Percentiles rank a stretch among this genome's conserved stretches.
Evolutionary conservation across 2,797 vertebrate species (phyloP).

Genomic region (Myotis vivesi): DNA sequence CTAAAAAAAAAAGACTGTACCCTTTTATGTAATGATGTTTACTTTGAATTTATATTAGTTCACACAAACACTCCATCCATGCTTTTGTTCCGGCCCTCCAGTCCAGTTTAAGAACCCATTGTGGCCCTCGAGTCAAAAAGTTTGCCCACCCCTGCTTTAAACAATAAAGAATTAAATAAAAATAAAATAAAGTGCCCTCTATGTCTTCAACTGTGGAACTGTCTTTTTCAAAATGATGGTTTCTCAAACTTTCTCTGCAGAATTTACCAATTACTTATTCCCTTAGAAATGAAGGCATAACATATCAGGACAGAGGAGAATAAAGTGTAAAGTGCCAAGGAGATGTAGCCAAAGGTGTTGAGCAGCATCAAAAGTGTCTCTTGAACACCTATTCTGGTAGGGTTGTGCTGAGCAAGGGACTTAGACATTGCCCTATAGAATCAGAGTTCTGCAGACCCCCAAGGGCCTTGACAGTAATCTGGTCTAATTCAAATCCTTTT

Average conservation of each 20-base stretch:
- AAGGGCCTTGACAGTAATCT: not conserved
- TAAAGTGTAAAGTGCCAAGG: not conserved
- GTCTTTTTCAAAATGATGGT: constrained; percentile 30
- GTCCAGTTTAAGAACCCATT: too few relatives aligned
- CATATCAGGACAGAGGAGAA: not conserved
- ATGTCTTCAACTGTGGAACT: not conserved
- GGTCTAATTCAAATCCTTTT: not conserved
- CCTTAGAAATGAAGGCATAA: not conserved
- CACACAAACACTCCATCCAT: too few relatives aligned
- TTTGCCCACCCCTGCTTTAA: too few relatives aligned
- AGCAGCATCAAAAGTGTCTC: not conserved
- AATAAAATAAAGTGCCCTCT: not conserved
- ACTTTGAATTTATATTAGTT: too few relatives aligned
- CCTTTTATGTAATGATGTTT: too few relatives aligned
- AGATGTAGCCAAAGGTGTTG: not conserved
- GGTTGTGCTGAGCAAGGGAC: not conserved
- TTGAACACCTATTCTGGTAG: not conserved
- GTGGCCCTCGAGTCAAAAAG: too few relatives aligned
- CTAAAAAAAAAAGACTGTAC: too few relatives aligned
- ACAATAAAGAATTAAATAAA: too few relatives aligned
- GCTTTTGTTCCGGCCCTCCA: too few relatives aligned
- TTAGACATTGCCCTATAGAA: not conserved
- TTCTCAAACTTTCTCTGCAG: not conserved
- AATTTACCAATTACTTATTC: not conserved
- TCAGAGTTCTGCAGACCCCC: not conserved